A percentile compares a stretch with the other conserved stretches of the same genome.
Conservation (phyloP, 2,113 vertebrate species). For the Shinisaurus crocodilurus region DNA sequence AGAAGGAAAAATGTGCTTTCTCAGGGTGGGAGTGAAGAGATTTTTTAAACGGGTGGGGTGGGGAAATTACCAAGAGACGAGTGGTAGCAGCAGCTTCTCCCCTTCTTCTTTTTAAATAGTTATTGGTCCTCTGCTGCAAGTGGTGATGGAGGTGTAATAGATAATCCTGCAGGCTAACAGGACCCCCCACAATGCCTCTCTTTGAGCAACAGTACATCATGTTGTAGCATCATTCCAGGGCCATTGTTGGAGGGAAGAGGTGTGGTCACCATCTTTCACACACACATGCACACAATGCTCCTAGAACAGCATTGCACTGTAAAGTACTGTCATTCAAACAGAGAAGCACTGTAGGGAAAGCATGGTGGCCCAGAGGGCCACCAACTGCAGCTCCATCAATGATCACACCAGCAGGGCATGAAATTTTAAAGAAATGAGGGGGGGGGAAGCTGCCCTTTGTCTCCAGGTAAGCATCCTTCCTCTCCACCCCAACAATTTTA, state of each 20-base stretch:
- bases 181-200: background rate
- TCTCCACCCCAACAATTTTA: too few relatives aligned
- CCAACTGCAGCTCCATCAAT: too few relatives aligned
- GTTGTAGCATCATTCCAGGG: too few relatives aligned
- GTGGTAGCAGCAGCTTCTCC: background rate
- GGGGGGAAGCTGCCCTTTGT: too few relatives aligned
- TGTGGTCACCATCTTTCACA: too few relatives aligned
- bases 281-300: background rate
- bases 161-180: background rate
- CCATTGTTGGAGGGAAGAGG: too few relatives aligned
- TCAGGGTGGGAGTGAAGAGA: background rate
- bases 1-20: background rate
- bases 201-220: background rate
- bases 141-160: background rate
- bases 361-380: too few relatives aligned
- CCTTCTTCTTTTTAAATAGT: background rate
- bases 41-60: background rate
- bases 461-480: too few relatives aligned
- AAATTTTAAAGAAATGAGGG: too few relatives aligned
- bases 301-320: background rate
- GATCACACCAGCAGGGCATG: too few relatives aligned
- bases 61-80: background rate
- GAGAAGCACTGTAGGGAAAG: background rate
- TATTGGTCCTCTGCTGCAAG: background rate
- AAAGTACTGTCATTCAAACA: background rate